phyloP scores from a whole-genome alignment of 2,888 invertebrate genomes.

The Glaucopsyche alexis region DNA sequence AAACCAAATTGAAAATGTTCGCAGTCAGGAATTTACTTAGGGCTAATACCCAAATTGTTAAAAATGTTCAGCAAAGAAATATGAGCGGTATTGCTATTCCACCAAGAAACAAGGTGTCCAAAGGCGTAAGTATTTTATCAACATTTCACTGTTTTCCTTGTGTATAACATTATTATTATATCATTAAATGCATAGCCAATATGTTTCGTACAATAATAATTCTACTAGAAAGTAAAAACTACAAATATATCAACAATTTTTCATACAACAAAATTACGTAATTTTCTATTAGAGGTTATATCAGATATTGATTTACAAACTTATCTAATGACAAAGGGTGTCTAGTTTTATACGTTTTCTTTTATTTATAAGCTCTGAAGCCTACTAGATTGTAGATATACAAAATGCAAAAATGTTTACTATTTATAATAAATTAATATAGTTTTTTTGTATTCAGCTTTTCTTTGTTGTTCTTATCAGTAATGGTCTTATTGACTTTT shows the following conservation, averaged over 20 bases:
- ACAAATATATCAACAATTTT: neutral
- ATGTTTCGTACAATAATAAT: neutral
- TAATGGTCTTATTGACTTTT: neutral
- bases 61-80: slow-evolving; percentile 60
- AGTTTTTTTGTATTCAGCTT: neutral
- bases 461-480: slow-evolving; percentile 6
- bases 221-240: neutral
- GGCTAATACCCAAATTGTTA: slow-evolving; percentile 54
- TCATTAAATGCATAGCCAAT: neutral
- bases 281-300: slow-evolving; percentile 12
- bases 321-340: neutral
- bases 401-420: neutral
- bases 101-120: slow-evolving; percentile 58
- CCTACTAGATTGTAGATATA: neutral
- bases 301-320: neutral
- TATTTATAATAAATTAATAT: neutral
- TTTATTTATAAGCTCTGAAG: neutral
- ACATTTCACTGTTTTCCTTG: neutral
- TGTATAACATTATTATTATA: neutral
- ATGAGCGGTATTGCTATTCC: slow-evolving; percentile 62
- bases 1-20: slow-evolving; percentile 53
- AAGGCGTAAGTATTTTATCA: slow-evolving; percentile 51
- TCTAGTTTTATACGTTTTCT: neutral
- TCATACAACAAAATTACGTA: slow-evolving; percentile 13
- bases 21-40: slow-evolving; percentile 59